A percentile compares a stretch with the other conserved stretches of the same genome.
Conservation (phyloP, 2,797 vertebrate genomes). For the Acrossocheilus wenchowensis region DNA sequence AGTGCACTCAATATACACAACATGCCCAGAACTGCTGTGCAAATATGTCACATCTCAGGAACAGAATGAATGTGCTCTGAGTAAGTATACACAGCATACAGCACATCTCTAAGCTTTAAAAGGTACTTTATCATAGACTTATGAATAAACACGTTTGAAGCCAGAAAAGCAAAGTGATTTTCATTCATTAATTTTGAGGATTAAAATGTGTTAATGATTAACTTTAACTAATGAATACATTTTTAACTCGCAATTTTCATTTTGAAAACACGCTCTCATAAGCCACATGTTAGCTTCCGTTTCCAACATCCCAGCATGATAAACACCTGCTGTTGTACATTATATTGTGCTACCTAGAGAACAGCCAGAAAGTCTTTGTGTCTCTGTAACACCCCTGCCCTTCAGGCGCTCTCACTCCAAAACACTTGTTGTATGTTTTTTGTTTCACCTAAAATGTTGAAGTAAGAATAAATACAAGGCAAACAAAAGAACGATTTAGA, state of each 20-base stretch:
- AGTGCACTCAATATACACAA: constrained; percentile 71
- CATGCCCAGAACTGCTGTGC: constrained; percentile 55
- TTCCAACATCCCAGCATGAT: constrained; percentile 45
- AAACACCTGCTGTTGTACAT: constrained; percentile 59
- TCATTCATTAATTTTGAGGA: constrained; percentile 4
- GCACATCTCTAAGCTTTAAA: constrained; percentile 21
- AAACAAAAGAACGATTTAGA: constrained; percentile 47
- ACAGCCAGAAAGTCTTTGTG: constrained; percentile 33
- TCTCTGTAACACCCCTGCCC: constrained; percentile 46
- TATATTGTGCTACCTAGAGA: constrained; percentile 21
- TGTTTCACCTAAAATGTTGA: neutral
- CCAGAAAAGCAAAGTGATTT: neutral
- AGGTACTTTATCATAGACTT: constrained; percentile 33
- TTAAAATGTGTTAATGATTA: neutral
- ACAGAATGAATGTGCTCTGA: constrained; percentile 33
- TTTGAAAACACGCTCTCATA: neutral
- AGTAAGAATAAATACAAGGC: neutral
- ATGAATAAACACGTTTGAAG: neutral
- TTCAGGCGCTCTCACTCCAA: neutral
- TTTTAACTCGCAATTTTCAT: neutral
- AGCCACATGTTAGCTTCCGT: constrained; percentile 34
- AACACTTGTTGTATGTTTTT: constrained; percentile 24
- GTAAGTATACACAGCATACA: constrained; percentile 27
- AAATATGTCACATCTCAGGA: constrained; percentile 38
- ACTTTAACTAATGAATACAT: neutral